A percentile compares a stretch with the other conserved stretches of the same genome.
These are phyloP conservation scores for Plagiodera versicolora DNA, from an alignment of 2,888 invertebrate genomes.

Conservation along the genomic window DNA sequence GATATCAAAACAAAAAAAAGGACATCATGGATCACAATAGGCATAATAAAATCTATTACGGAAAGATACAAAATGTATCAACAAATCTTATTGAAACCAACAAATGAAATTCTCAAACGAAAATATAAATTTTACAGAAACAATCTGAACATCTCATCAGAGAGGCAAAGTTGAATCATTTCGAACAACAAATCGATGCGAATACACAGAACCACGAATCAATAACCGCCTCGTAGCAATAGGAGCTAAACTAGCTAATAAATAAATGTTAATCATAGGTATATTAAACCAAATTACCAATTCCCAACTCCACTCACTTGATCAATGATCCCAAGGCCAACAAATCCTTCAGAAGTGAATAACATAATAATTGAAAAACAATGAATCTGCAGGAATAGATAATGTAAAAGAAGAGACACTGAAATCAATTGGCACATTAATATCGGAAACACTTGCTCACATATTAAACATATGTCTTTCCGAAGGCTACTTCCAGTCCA, in stretches of 20 bases:
- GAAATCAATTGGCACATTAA: slow-evolving; percentile 2
- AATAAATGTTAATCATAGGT: not conserved
- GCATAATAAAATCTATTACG: too few species aligned
- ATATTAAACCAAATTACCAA: slow-evolving; percentile 2
- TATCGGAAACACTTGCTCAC: not conserved
- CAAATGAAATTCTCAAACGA: too few species aligned
- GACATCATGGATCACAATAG: too few species aligned
- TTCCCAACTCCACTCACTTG: not conserved
- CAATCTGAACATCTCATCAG: too few species aligned
- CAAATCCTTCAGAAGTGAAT: not conserved
- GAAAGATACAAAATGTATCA: too few species aligned
- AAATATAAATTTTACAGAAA: too few species aligned
- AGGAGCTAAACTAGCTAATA: slow-evolving; percentile 2
- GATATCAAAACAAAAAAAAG: too few species aligned
- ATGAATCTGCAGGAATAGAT: slow-evolving; percentile 8
- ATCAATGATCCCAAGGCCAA: slow-evolving; percentile 1
- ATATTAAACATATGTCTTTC: not conserved
- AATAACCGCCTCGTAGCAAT: not conserved
- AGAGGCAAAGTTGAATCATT: not conserved
- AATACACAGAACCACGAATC: slow-evolving; percentile 3
- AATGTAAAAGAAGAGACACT: not conserved
- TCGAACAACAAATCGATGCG: not conserved
- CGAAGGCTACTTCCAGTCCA: not conserved
- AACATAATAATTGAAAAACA: slow-evolving; percentile 1
- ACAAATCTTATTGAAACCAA: too few species aligned